Conservation (phyloP, 1,140 invertebrate genomes). For the Ceratosolen fusciceps region DNA sequence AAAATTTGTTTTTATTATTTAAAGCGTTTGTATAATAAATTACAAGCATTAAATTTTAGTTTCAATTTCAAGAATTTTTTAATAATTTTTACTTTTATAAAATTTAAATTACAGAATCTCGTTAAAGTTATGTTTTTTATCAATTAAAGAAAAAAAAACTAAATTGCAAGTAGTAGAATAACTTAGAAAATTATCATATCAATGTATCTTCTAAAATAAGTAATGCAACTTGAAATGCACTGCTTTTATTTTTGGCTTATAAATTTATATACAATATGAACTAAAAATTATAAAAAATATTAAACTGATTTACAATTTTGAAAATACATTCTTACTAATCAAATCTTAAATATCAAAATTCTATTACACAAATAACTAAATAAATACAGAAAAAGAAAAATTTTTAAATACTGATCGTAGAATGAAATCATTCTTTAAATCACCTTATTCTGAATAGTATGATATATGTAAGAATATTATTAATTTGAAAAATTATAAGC, state of each 20-base stretch:
- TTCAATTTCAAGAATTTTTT: not conserved
- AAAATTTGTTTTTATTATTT: not conserved
- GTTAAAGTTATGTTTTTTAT: not conserved
- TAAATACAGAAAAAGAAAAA: constrained; percentile 1
- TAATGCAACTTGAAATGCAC: not conserved
- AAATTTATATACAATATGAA: not conserved
- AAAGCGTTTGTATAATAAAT: not conserved
- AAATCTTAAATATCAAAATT: not conserved
- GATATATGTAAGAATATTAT: constrained; percentile 48
- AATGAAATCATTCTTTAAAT: not conserved
- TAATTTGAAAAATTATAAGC: constrained; percentile 29
- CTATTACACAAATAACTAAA: not conserved
- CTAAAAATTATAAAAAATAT: not conserved
- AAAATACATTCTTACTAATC: not conserved
- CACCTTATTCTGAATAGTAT: constrained; percentile 42
- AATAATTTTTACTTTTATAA: not conserved
- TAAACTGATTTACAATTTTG: not conserved
- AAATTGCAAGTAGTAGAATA: not conserved
- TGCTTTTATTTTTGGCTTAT: not conserved
- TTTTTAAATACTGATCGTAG: not conserved
- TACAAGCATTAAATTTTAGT: not conserved
- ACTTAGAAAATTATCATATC: not conserved
- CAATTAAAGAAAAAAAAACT: not conserved
- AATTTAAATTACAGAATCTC: not conserved
- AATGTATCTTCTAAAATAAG: not conserved